These are phyloP conservation scores for Zaprionus lineosus DNA, from an alignment of 2,888 invertebrate genomes.

Conservation along the genomic window DNA sequence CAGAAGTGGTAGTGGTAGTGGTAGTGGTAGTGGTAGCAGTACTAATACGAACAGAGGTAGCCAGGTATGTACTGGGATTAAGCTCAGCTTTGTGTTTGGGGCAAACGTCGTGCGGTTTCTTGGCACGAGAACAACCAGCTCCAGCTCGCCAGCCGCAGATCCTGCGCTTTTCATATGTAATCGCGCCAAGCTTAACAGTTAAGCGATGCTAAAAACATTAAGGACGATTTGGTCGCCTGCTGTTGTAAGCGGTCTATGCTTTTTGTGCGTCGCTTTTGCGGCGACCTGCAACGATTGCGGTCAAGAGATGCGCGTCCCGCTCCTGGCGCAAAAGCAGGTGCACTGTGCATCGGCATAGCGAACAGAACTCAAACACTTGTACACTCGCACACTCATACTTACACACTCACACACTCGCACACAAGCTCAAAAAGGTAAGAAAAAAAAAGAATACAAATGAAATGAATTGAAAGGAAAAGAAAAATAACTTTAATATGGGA, in stretches of 20 bases:
- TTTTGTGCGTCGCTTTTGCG: conserved; percentile 31
- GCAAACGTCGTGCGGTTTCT: conserved; percentile 49
- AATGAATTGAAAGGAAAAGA: not conserved
- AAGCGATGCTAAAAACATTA: conserved; percentile 25
- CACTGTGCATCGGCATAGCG: conserved; percentile 30
- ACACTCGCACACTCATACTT: not conserved
- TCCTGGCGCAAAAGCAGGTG: conserved; percentile 50
- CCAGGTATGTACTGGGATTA: no score
- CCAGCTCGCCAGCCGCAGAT: conserved; percentile 12
- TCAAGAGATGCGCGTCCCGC: conserved; percentile 73
- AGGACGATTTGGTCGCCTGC: conserved; percentile 40
- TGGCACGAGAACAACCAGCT: conserved; percentile 44
- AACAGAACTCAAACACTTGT: conserved; percentile 20
- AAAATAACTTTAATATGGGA: no score
- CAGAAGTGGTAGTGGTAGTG: no score
- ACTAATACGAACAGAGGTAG: no score
- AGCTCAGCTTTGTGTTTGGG: conserved; percentile 45
- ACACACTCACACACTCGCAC: conserved; percentile 10
- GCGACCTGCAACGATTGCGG: conserved; percentile 67
- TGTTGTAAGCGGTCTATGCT: conserved; percentile 57
- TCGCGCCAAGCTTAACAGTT: conserved; percentile 67
- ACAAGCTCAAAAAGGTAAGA: not conserved
- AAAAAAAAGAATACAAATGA: not conserved
- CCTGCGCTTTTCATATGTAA: conserved; percentile 49
- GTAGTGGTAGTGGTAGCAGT: no score